Conservation (phyloP, 2,888 invertebrate genomes). For the Yponomeuta sedellus region DNA sequence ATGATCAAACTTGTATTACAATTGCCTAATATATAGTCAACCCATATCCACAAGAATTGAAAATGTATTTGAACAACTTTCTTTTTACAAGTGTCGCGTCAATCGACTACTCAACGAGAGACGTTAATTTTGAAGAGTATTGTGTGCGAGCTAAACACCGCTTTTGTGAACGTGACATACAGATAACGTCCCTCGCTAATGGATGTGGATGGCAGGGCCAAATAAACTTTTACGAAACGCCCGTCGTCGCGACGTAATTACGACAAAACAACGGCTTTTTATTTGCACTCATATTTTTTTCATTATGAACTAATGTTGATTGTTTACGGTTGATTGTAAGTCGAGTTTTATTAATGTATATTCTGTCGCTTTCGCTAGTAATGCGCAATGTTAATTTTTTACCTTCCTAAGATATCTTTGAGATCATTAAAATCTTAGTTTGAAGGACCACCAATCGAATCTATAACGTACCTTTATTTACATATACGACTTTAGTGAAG, state of each 20-base stretch:
- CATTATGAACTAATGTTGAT: not conserved
- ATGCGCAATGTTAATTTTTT: too few species aligned
- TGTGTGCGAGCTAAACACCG: not conserved
- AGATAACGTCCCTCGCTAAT: conserved; percentile 55
- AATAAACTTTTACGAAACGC: not conserved
- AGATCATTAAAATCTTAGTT: not conserved
- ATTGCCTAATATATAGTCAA: not conserved
- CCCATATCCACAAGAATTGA: not conserved
- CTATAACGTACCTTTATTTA: not conserved
- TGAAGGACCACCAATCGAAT: not conserved
- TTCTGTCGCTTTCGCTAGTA: too few species aligned
- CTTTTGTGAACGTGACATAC: conserved; percentile 44
- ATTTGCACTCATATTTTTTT: not conserved
- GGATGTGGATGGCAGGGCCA: conserved; percentile 29
- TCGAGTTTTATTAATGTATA: too few species aligned
- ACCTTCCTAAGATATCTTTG: too few species aligned
- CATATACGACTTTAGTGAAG: not conserved
- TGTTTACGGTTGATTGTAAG: not conserved
- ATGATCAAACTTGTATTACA: not conserved
- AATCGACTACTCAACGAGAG: not conserved
- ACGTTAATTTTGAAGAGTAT: not conserved
- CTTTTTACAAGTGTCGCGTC: not conserved
- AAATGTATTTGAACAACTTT: not conserved
- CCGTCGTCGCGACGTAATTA: not conserved
- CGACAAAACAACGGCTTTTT: not conserved